Evolutionary conservation across 2,797 vertebrate genomes (phyloP), one percentile per base, ranked within the genome.

Genomic region (Meriones psammophilus): DNA sequence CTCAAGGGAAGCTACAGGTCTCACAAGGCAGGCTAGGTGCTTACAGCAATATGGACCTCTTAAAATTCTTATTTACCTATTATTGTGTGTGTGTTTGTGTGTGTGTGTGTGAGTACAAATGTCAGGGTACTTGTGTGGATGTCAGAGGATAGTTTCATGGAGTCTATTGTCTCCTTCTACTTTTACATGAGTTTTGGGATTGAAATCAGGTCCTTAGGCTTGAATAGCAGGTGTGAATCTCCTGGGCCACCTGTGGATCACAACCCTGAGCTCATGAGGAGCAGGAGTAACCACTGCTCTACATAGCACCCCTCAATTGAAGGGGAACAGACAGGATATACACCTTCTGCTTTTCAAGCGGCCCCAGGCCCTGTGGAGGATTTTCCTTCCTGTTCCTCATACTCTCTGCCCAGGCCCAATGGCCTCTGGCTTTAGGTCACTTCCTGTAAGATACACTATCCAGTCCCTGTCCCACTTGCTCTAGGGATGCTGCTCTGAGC

Each of bases 101-200:
- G 26, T 15, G 1, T 15, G 1, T 4, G 42, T 42, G n/a, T 1
- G 1, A 69, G 33, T 22, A 22, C 33, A 18, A 6, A 54, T 18
- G 20, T 50, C 33, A 85, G 64, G 42, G 42, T 14, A 42, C 12
- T 33, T 56, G 8, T 15, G 33, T 18, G n/a, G 46, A 4, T 42
- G 46, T 28, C 46, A 56, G 13, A 86, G 42, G 17, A 30, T 8
- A 87, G 33, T 26, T 69, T 71, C 50, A 39, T 58, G 85, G 50
- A 12, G 50, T 39, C 68, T 22, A 15, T 17, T 56, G 22, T 26
- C 15, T 87, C 33, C 20, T 54, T 54, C 42, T 54, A 36, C 66
- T 50, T 28, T 36, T 56, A 8, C 3, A 26, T 26, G 46, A 39
- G 50, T 58, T 87, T 73, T 50, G 68, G 8, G n/a, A 87, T 5